A percentile compares a stretch with the other conserved stretches of the same genome.
phyloP scores from a whole-genome alignment of 2,888 invertebrate genomes.

The Diachrysia chrysitis region DNA sequence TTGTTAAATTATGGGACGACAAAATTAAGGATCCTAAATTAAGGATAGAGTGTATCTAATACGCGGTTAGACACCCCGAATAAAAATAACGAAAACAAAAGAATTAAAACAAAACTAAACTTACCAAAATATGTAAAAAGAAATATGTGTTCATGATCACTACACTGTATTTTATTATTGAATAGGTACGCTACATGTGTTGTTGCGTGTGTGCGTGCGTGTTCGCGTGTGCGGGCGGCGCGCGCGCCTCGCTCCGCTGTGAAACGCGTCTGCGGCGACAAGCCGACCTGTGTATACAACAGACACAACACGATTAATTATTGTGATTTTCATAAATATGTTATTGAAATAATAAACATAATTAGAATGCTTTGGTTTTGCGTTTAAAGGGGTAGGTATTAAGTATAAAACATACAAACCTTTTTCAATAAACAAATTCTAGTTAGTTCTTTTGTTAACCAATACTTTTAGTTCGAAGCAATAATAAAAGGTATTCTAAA shows the following conservation, averaged over 20 bases:
- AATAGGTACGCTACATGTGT: neutral
- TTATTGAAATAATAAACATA: slow-evolving; percentile 18
- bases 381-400: neutral
- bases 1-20: too few species aligned
- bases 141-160: slow-evolving; percentile 4
- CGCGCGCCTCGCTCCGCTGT: slow-evolving; percentile 51
- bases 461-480: too few species aligned
- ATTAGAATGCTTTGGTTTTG: neutral
- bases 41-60: too few species aligned
- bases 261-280: slow-evolving; percentile 29
- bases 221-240: slow-evolving; percentile 29
- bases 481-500: too few species aligned
- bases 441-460: neutral
- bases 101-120: neutral
- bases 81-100: too few species aligned
- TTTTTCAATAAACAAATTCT: neutral
- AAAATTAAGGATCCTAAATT: too few species aligned
- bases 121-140: neutral
- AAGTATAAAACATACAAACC: neutral
- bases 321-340: slow-evolving; percentile 40
- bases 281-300: neutral
- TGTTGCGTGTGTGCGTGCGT: neutral
- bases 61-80: too few species aligned
- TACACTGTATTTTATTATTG: neutral
- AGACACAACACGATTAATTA: slow-evolving; percentile 25